A percentile compares a stretch with the other conserved stretches of the same genome.
Evolutionary conservation across 2,797 vertebrate genomes (phyloP).

Genomic region (Rhinichthys osculus): DNA sequence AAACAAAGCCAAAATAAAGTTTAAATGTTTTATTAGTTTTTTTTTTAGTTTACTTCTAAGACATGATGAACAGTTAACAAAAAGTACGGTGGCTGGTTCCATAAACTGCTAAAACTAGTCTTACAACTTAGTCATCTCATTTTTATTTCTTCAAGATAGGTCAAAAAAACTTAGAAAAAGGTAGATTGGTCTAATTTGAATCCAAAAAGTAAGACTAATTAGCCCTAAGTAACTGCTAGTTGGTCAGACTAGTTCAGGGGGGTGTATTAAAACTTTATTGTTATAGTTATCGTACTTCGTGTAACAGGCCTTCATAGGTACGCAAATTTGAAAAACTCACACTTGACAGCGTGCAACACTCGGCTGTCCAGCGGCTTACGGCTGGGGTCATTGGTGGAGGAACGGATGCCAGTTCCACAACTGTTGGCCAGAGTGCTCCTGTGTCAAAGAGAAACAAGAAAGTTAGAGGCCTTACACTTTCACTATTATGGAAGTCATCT

Average conservation of each 20-base stretch:
- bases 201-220: not conserved
- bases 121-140: not conserved
- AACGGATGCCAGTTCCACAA: constrained; percentile 87
- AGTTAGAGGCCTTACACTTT: not conserved
- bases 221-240: too few relatives aligned
- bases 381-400: constrained; percentile 84
- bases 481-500: not conserved
- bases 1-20: not conserved
- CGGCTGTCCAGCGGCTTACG: constrained; percentile 85
- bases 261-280: too few relatives aligned
- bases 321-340: constrained; percentile 67
- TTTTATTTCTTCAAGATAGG: not conserved
- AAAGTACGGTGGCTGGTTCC: not conserved
- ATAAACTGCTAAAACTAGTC: not conserved
- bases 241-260: too few relatives aligned
- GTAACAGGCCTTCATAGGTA: too few relatives aligned
- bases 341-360: constrained; percentile 85
- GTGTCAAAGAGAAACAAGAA: not conserved
- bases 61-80: too few relatives aligned
- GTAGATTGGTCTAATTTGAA: not conserved
- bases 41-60: too few relatives aligned
- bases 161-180: too few relatives aligned
- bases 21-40: too few relatives aligned
- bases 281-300: too few relatives aligned
- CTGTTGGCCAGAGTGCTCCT: constrained; percentile 88